A percentile compares a stretch with the other conserved stretches of the same genome.
Evolutionary conservation across 2,888 invertebrate genomes (phyloP).

Genomic region (Linnaemya tessellans): DNA sequence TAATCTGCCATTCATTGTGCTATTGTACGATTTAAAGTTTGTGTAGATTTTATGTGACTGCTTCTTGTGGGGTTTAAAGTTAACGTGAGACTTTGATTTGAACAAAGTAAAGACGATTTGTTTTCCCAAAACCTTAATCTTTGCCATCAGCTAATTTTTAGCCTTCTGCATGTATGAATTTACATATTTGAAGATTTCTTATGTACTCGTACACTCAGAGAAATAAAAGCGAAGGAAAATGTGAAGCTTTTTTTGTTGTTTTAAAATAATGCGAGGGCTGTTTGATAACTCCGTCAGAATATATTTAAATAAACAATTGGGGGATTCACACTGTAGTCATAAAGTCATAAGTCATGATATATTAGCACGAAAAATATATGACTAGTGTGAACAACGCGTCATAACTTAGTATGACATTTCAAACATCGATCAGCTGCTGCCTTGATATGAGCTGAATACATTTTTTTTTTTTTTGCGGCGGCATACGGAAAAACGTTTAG

Average conservation of each 20-base stretch:
- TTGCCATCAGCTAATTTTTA: slow-evolving; percentile 49
- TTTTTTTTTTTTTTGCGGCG: no score
- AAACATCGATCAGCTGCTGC: no score
- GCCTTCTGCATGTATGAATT: slow-evolving; percentile 42
- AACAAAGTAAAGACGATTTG: slow-evolving; percentile 50
- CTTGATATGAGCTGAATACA: no score
- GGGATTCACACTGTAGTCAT: no score
- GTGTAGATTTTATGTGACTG: slow-evolving; percentile 10
- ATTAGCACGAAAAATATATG: no score
- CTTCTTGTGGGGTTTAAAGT: slow-evolving; percentile 7
- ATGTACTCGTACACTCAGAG: slow-evolving; percentile 57
- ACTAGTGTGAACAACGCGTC: no score
- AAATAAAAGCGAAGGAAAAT: slow-evolving; percentile 12
- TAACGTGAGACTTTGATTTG: slow-evolving; percentile 41
- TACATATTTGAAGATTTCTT: slow-evolving; percentile 46
- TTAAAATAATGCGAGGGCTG: no score
- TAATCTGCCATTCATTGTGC: slow-evolving; percentile 22
- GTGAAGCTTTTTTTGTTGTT: neutral
- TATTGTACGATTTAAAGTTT: slow-evolving; percentile 6
- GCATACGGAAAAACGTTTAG: no score
- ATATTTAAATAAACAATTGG: no score
- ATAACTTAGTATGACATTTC: no score
- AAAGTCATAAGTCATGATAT: no score
- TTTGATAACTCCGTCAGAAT: neutral
- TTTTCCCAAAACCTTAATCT: slow-evolving; percentile 71